Conservation (phyloP, 2,888 invertebrate species). For the Phyto melanocephala region DNA sequence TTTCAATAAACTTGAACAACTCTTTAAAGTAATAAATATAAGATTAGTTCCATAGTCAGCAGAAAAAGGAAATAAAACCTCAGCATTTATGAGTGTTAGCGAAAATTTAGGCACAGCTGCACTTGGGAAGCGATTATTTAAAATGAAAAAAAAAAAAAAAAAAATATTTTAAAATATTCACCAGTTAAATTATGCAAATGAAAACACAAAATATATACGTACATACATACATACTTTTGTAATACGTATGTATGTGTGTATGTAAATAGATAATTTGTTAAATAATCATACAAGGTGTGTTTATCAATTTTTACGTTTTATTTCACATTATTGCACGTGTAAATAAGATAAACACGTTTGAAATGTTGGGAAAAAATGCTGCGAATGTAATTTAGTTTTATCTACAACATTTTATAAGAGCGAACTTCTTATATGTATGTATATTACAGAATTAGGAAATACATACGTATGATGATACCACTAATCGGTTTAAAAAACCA, state of each 20-base stretch:
- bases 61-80: constrained; percentile 27
- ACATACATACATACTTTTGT: too few species aligned
- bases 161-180: background rate
- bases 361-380: constrained; percentile 34
- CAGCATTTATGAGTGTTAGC: constrained; percentile 30
- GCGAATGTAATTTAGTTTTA: too few species aligned
- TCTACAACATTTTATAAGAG: too few species aligned
- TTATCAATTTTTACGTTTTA: background rate
- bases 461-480: too few species aligned
- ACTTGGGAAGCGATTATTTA: constrained; percentile 55
- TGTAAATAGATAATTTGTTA: constrained; percentile 22
- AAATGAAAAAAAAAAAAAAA: constrained; percentile 20
- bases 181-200: constrained; percentile 43
- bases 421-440: too few species aligned
- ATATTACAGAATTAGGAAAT: too few species aligned
- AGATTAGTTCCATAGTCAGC: background rate
- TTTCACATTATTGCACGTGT: constrained; percentile 28
- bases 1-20: background rate
- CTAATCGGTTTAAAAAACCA: too few species aligned
- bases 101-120: constrained; percentile 50
- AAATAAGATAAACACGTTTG: background rate
- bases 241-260: too few species aligned
- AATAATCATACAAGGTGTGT: constrained; percentile 33
- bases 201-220: background rate
- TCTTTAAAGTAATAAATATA: background rate